Conservation (phyloP, 2,888 invertebrate species). For the Ornithoptera priamus region DNA sequence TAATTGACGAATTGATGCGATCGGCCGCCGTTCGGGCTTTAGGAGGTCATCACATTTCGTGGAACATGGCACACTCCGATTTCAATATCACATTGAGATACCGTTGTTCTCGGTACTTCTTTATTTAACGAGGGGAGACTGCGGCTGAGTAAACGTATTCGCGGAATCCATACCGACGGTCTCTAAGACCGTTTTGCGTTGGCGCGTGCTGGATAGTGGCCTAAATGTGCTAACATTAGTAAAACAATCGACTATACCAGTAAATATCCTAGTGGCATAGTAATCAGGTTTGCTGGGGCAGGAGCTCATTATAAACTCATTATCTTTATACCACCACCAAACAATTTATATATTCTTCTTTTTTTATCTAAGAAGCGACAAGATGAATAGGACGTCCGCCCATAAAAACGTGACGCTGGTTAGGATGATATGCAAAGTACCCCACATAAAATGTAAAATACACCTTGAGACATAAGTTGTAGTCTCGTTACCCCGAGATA, state of each 20-base stretch:
- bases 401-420: too few relatives aligned
- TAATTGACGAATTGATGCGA: not conserved
- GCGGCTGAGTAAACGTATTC: constrained; percentile 48
- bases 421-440: too few relatives aligned
- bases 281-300: not conserved
- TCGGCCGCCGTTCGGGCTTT: constrained; percentile 28
- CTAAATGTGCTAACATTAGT: constrained; percentile 18
- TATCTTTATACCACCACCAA: too few relatives aligned
- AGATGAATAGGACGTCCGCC: too few relatives aligned
- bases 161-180: constrained; percentile 47
- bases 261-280: not conserved
- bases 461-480: too few relatives aligned
- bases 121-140: constrained; percentile 47
- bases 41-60: constrained; percentile 51
- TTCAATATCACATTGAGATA: constrained; percentile 55
- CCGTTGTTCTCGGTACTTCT: constrained; percentile 61
- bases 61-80: constrained; percentile 54
- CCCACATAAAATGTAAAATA: too few relatives aligned
- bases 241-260: constrained; percentile 10
- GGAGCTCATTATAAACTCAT: not conserved
- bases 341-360: too few relatives aligned
- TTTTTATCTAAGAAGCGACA: too few relatives aligned
- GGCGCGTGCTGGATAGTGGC: constrained; percentile 23
- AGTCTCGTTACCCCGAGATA: too few relatives aligned
- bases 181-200: constrained; percentile 34